Evolutionary conservation across 2,888 invertebrate species (phyloP), one percentile per base, ranked within the genome.

Genomic region (Leptinotarsa rubiginosa): DNA sequence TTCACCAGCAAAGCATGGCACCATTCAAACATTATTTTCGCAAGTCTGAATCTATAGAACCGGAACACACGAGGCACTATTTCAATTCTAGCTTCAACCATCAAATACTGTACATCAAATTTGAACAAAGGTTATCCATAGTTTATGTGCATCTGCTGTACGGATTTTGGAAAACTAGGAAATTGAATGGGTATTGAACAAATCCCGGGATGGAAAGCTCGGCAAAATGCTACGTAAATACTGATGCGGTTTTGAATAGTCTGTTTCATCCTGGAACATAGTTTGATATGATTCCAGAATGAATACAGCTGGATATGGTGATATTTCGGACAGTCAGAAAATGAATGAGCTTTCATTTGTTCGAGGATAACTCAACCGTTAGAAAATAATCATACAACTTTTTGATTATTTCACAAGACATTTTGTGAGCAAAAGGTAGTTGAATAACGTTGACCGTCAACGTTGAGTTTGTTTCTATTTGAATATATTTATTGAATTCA

Each of bases 161-260:
- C 18, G n/a, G n/a, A 41, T 62, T 62, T 41, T 10, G 56, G 16
- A 62, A 62, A 41, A 41, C 16, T n/a, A 62, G 62, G 41, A 62
- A 62, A 62, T 62, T 62, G 62, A 18, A 62, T 62, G 41, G 62
- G 62, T n/a, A 62, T 62, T 62, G 41, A 62, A 62, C 31, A 41
- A n/a, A 62, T 41, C 41, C 41, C 41, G 62, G 31, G n/a, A 62
- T 62, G 62, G 16, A 31, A 62, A 62, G 15, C 5, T 62, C 7
- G 4, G 41, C 3, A 18, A 62, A 62, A 41, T n/a, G 18, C n/a
- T 41, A 41, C 16, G 62, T 62, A n/a, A 62, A 62, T 62, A 62
- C 31, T 62, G 41, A 31, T 62, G 41, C 41, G 62, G 41, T 1
- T 31, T 15, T 16, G 15, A 41, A 62, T 41, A 62, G 62, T 62